Evolutionary conservation across 2,888 invertebrate species (phyloP), one percentile per base, ranked within the genome.

Genomic region (Temnothorax unifasciatus): DNA sequence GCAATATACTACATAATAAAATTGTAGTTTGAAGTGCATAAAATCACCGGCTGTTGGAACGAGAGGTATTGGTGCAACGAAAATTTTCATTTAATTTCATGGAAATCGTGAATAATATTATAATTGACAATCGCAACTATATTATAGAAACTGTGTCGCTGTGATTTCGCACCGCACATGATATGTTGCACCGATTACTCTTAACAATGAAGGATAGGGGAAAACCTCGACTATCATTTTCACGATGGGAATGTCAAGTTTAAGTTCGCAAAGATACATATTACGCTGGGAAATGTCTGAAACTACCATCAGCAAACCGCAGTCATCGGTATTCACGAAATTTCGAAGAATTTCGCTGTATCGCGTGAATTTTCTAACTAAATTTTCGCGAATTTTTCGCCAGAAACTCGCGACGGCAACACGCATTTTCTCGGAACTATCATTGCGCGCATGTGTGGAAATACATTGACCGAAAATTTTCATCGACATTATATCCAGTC

Each of bases 21-120:
- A 61, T 61, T 75, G 47, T 15, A 47, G 9, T 44, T 61, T 18
- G 15, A 61, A 75, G 47, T 34, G 21, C n/a, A 34, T 47, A 75
- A 63, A 61, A 34, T 47, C 61, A 21, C 34, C 18, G 47, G 47
- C n/a, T n/a, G 41, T n/a, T 21, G 21, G 15, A 61, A 74, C 29
- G n/a, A 63, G 47, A 75, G 9, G 21, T 47, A 34, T 34, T 21
- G 47, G 21, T 63, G 34, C 21, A 75, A 63, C 44, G 34, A 21
- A 47, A 74, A 75, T 63, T 75, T 61, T 34, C 61, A 75, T 63
- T 75, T 61, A 47, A 61, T 75, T 75, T 47, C 9, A 4, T 38
- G 44, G 61, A 47, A 74, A 74, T n/a, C 34, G 47, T 34, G 75
- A 61, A 61, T 61, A 61, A 61, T 74, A 38, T 50, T 75, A 13